Base-by-base conservation (phyloP, 2,888 invertebrate genomes). In the Leptinotarsa tumamoca region DNA sequence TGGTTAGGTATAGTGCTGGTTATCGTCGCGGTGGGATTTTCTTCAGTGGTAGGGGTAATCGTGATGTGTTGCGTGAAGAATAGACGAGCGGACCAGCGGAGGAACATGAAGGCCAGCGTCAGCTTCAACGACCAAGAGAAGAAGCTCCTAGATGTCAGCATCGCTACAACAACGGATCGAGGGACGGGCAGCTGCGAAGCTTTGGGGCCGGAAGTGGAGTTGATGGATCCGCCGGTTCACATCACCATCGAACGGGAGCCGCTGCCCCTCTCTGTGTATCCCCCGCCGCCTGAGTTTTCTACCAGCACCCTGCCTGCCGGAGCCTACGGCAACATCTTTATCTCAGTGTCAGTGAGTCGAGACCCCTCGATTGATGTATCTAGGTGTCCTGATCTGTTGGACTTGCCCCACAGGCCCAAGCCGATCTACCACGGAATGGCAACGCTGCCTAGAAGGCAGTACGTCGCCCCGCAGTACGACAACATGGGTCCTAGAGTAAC, bases 401-500 rank as follows among this genome's bases (percentile, higher is more conserved):
- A 94, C 86, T 92, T 94, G 81, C 92, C 94, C 71, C 90, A 91
- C 83, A 89, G 92, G 71, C 86, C 89, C 79, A 84, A 86, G 82
- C 86, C 86, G 77, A 84, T 87, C 81, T 88, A 88, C 83, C 89
- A 87, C 83, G 89, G 86, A 72, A 88, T 87, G 89, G 90, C 85
- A 81, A 89, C 87, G 84, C 85, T 85, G 85, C 89, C 85, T 77
- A 87, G 85, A 83, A 85, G 90, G 76, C 87, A 85, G 17, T 73
- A 87, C 78, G 83, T 87, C 75, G 68, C 78, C 87, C 87, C 85
- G 84, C 91, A 89, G 85, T 96, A 96, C 87, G 96, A 97, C 89
- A 96, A 96, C 89, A 95, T 96, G 94, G 96, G 96, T 10, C 95
- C 96, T 71, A 91, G 96, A 80, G 95, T 96, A 71, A 96, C 96